Evolutionary conservation across 1,140 invertebrate genomes (phyloP), one percentile per base, ranked within the genome.

Genomic region (Drosophila melanogaster): DNA sequence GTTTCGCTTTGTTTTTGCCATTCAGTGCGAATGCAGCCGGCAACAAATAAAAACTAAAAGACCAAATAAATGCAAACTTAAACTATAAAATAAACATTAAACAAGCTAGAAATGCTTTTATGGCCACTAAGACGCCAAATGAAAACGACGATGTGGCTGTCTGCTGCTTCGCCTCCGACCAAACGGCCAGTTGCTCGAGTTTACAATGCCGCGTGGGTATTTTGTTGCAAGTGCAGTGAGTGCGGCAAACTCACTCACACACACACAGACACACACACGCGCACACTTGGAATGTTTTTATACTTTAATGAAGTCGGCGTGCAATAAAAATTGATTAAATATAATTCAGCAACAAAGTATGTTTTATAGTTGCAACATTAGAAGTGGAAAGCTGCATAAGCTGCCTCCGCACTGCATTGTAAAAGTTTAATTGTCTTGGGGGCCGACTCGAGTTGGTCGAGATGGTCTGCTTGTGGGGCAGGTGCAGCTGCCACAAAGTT

Each of bases 1-100:
- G 44, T 66, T 41, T 57, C 24, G 30, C 57, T 71, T 71, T 47
- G 78, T 65, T 81, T 71, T 77, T 58, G 51, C 24, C 22, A 53
- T 65, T 67, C 65, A 43, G 49, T 67, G 64, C 46, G 60, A 65
- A 44, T 74, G 50, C 51, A 43, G 67, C 46, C 46, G 51, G 65
- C 59, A 40, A 53, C 53, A 60, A 77, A 90, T 90, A 90, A 90
- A 85, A 90, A 86, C 87, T 90, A 90, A 90, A 90, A 83, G 86
- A 80, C 79, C 86, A 90, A 86, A 87, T 90, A 90, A 90, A 90
- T 90, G 86, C 86, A 81, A 90, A 90, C 86, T 90, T 90, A 83
- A 90, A 90, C 86, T 90, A 90, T 90, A 90, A 90, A 90, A 90
- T 90, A 86, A 90, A 90, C 86, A 90, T 90, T 90, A 90, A 90